Evolutionary conservation across 2,113 vertebrate species (phyloP), one percentile per base, ranked within the genome.

Genomic region (Menidia beryllina): DNA sequence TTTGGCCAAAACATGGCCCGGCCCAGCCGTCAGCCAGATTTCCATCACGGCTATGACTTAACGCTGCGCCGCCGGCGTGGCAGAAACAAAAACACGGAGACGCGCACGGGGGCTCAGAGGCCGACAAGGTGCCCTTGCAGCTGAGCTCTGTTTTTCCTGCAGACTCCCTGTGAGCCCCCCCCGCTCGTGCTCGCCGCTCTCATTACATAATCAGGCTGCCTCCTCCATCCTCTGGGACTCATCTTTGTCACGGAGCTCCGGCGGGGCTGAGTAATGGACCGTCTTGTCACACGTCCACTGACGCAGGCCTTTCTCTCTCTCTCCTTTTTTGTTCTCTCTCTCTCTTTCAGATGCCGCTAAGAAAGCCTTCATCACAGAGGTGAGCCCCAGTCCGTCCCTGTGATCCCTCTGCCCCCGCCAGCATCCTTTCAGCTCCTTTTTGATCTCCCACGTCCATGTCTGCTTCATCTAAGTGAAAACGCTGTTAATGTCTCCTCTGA

Each of bases 351-450:
- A 91, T 14, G 85, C 82, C 38, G 88, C 86, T 25, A 91, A 79
- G 80, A 92, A 91, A 81, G 88, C 90, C 68, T 88, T 88, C 83
- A 91, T 92, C 84, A 91, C 91, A 77, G 91, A 92, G 90, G 91
- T 91, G 76, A 90, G 86, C 54, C 8, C 0, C 58, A 38, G 39
- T 49, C 57, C 52, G 17, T 54, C 38, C 38, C 34, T 49, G 41
- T 73, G 20, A 73, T 79, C 30, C 58, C 21, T 52, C 41, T 13
- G 4, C 20, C 60, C 43, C 17, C 20, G n/a, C 13, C 6, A 1
- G 0, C 11, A 34, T 19, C n/a, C 57, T 69, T 59, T 34, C 21
- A 48, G 21, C 20, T 62, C 75, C 11, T 60, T 17, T 0, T 85
- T 94, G 90, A 89, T 85, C 9, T 38, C 15, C 6, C 20, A 39